These are phyloP conservation scores for Verasper variegatus DNA, from an alignment of 2,113 vertebrate species.

Conservation along the genomic window DNA sequence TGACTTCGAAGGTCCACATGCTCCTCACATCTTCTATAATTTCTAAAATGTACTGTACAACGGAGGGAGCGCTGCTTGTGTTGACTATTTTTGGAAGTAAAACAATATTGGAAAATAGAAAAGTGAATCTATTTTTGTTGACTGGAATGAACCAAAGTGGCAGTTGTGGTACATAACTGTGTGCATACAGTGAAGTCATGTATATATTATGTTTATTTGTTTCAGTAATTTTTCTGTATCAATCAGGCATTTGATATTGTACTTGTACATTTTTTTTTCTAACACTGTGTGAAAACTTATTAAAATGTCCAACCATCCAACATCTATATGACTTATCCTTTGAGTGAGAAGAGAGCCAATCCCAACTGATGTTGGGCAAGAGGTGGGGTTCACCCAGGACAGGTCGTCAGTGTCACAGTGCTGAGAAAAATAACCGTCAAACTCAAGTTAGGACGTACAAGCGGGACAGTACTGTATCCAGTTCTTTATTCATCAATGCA, in stretches of 20 bases:
- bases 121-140: not conserved
- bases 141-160: not conserved
- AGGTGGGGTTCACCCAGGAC: too few species aligned
- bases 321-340: not conserved
- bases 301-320: not conserved
- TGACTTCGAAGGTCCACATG: not conserved
- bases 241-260: not conserved
- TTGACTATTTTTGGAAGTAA: not conserved
- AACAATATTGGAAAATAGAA: not conserved
- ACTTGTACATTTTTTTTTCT: not conserved
- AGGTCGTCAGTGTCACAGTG: too few species aligned
- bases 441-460: too few species aligned
- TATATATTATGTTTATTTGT: not conserved
- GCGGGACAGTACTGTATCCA: too few species aligned
- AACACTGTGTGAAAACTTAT: not conserved
- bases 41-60: not conserved
- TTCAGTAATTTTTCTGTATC: not conserved
- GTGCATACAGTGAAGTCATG: not conserved
- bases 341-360: not conserved
- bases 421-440: too few species aligned
- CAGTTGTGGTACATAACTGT: not conserved
- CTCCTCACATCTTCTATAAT: not conserved
- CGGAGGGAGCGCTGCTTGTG: not conserved
- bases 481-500: too few species aligned
- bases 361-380: too few species aligned